Evolutionary conservation across 2,797 vertebrate species (phyloP).

Genomic region (Acanthurus leucopareius): DNA sequence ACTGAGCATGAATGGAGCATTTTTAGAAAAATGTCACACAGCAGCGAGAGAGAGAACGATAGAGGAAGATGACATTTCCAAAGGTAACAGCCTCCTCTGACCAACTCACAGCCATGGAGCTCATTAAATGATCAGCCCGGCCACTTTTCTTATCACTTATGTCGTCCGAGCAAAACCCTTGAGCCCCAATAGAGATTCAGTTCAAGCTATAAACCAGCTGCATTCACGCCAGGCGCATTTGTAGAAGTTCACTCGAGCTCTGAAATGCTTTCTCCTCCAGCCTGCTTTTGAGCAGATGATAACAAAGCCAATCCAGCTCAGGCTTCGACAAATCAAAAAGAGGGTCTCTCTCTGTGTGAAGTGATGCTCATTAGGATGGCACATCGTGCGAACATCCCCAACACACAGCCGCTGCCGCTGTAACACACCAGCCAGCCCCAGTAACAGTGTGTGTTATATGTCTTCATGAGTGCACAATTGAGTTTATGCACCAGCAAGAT

Average conservation of each 20-base stretch:
- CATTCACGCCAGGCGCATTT: constrained; percentile 22
- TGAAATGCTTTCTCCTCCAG: constrained; percentile 14
- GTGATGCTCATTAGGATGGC: not conserved
- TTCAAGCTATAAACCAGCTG: not conserved
- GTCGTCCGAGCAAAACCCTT: constrained; percentile 31
- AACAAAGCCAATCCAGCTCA: constrained; percentile 8
- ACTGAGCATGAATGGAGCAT: constrained; percentile 20
- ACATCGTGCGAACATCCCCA: not conserved
- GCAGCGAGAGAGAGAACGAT: constrained; percentile 17
- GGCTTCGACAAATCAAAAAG: constrained; percentile 1
- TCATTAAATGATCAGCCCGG: constrained; percentile 38
- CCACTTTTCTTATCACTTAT: constrained; percentile 49
- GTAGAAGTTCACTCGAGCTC: constrained; percentile 11
- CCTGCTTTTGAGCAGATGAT: not conserved
- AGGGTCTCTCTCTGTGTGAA: not conserved
- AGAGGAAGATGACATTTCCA: constrained; percentile 27
- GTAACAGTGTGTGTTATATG: not conserved
- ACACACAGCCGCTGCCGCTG: not conserved
- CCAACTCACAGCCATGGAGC: constrained; percentile 30
- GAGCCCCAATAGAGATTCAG: constrained; percentile 22
- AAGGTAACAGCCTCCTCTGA: constrained; percentile 46
- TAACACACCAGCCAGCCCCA: too few species aligned
- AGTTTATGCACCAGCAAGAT: not conserved
- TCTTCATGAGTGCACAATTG: constrained; percentile 4
- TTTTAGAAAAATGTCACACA: constrained; percentile 51